Base-by-base conservation (phyloP, 2,113 vertebrate genomes). In the Blennius ocellaris region DNA sequence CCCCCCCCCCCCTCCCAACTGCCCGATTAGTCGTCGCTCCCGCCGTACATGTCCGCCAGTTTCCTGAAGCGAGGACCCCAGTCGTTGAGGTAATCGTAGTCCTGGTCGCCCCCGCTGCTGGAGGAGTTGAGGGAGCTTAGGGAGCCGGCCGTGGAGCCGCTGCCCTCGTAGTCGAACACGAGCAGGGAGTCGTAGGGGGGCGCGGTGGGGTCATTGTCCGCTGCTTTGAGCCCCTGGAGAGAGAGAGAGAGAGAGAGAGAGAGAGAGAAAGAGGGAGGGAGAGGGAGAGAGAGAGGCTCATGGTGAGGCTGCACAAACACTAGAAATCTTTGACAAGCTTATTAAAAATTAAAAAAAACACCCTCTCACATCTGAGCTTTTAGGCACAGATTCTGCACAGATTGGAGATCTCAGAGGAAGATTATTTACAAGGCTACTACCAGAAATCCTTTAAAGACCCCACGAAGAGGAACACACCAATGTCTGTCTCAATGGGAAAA, bases 61-160 rank as follows among this genome's bases (percentile, higher is more conserved):
- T 99, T 99, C 94, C 96, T 96, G 89, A 99, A 99, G 72, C 97
- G 96, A 7, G 98, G 98, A 52, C 98, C 98, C 98, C 98, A 99
- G 91, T 99, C 97, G 84, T 97, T 99, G 94, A 99, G 96, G 94
- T 99, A 99, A 92, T 99, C 97, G 93, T 99, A 99, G 95, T 98
- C 97, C 93, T 99, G 97, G 93, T 98, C 97, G 0, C 97, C 97
- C 48, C 96, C 98, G 78, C 97, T 98, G 95, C 97, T 98, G 62
- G 97, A 99, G 51, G 97, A 99, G 92, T 96, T 97, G 80, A 99
- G 97, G 56, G 98, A 99, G 93, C 98, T 99, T 89, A 99, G 93
- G 61, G 97, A 99, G 59, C 98, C 98, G 2, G 97, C 97, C 0
- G 97, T 97, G 81, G 98, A 99, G 75, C 97, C 96, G 0, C 96